Percentiles rank a stretch among this genome's conserved stretches.
phyloP scores from a whole-genome alignment of 1,140 invertebrate species.

The Lepidotrigona ventralis region DNA sequence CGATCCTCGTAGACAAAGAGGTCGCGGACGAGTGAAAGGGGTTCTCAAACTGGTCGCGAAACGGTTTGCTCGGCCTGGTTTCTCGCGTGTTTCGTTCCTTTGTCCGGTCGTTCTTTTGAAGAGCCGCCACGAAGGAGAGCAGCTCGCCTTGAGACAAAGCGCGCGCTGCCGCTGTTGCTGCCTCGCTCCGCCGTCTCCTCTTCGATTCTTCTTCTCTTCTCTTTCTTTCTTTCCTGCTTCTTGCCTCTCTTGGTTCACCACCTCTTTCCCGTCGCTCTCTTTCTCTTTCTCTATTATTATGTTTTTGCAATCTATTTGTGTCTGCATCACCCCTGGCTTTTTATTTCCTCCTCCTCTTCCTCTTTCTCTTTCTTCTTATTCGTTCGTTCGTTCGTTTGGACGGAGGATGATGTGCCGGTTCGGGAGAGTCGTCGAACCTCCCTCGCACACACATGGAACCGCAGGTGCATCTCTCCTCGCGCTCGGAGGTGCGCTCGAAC shows the following conservation, averaged over 20 bases:
- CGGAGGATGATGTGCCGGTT: conserved; percentile 18
- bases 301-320: conserved; percentile 80
- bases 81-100: conserved; percentile 58
- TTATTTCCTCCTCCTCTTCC: conserved; percentile 34
- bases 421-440: conserved; percentile 58
- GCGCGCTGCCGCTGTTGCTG: conserved; percentile 34
- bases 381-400: conserved; percentile 12
- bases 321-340: conserved; percentile 68
- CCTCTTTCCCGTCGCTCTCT: conserved; percentile 6
- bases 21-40: conserved; percentile 42
- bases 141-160: conserved; percentile 78
- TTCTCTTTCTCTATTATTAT: conserved; percentile 77
- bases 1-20: conserved; percentile 68
- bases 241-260: not conserved
- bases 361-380: conserved; percentile 7
- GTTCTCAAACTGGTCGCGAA: conserved; percentile 62
- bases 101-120: conserved; percentile 65
- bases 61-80: conserved; percentile 2
- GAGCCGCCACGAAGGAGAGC: conserved; percentile 69
- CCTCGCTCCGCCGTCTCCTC: conserved; percentile 39
- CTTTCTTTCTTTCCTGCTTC: not conserved
- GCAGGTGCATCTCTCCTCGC: conserved; percentile 56
- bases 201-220: conserved; percentile 40
- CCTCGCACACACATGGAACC: conserved; percentile 45
- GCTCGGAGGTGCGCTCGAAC: not conserved